Percentiles rank a stretch among this genome's conserved stretches.
Conservation (phyloP, 2,888 invertebrate species). For the Abrostola triplasia region DNA sequence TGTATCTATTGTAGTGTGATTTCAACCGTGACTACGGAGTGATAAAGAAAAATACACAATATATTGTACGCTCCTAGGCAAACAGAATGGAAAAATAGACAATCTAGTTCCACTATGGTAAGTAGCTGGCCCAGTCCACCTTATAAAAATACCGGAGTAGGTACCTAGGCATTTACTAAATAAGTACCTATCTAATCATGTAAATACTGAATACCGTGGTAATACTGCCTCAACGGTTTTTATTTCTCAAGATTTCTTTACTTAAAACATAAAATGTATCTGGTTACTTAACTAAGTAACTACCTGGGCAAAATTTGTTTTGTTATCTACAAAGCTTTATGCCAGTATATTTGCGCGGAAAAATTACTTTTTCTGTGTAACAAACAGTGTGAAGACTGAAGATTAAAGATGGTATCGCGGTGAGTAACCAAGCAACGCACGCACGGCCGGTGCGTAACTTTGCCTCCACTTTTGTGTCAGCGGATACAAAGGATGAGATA, state of each 20-base stretch:
- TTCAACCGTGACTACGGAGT: constrained; percentile 65
- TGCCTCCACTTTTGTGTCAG: constrained; percentile 50
- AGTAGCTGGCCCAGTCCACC: constrained; percentile 20
- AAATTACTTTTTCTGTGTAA: constrained; percentile 33
- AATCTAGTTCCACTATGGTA: constrained; percentile 17
- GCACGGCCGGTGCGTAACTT: constrained; percentile 49
- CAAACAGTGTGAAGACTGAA: constrained; percentile 58
- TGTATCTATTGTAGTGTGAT: constrained; percentile 66
- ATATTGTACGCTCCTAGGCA: constrained; percentile 25
- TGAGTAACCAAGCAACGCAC: constrained; percentile 60
- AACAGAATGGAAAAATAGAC: constrained; percentile 32
- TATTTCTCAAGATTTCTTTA: constrained; percentile 2
- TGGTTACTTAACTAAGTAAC: constrained; percentile 10
- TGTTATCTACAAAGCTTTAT: constrained; percentile 24
- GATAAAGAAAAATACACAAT: constrained; percentile 56
- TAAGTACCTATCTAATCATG: constrained; percentile 9
- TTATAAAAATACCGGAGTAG: constrained; percentile 36
- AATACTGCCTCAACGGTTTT: constrained; percentile 13
- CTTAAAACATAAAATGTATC: constrained; percentile 16
- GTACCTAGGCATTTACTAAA: constrained; percentile 11
- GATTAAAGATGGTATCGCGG: constrained; percentile 69
- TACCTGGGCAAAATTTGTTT: constrained; percentile 18
- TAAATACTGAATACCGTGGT: constrained; percentile 20
- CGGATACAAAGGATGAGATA: constrained; percentile 61
- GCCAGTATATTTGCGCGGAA: constrained; percentile 20